Conservation (phyloP, 2,888 invertebrate genomes). For the Lobophora halterata region DNA sequence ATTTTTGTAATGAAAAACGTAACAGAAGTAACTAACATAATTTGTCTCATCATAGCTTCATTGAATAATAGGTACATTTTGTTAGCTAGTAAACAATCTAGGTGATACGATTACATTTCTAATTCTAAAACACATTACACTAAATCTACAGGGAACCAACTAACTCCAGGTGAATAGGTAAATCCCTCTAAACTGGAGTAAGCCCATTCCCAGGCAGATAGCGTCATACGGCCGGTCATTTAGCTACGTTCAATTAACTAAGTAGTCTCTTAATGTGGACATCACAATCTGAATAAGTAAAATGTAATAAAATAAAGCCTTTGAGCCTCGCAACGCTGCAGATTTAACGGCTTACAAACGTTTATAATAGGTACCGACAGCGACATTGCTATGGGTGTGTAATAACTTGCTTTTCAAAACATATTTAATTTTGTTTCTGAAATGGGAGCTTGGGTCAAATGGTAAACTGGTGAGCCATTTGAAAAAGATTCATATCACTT, state of each 20-base stretch:
- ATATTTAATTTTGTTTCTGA: too few species aligned
- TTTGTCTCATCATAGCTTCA: too few species aligned
- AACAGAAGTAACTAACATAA: too few species aligned
- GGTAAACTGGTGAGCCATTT: too few species aligned
- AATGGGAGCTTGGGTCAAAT: too few species aligned
- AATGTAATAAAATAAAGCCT: slow-evolving; percentile 72
- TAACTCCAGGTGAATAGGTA: slow-evolving; percentile 21
- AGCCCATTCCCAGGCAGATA: slow-evolving; percentile 25
- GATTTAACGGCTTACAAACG: slow-evolving; percentile 63
- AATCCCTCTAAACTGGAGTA: slow-evolving; percentile 28
- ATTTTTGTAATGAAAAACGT: too few species aligned
- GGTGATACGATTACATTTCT: background rate
- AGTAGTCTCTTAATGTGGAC: slow-evolving; percentile 53
- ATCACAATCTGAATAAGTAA: slow-evolving; percentile 62
- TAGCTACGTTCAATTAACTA: slow-evolving; percentile 58
- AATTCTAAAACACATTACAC: slow-evolving; percentile 19
- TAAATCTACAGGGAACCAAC: slow-evolving; percentile 25
- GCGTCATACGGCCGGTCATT: slow-evolving; percentile 34
- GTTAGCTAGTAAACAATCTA: background rate
- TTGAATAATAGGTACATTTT: slow-evolving; percentile 1
- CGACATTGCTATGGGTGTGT: slow-evolving; percentile 26
- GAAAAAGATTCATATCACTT: too few species aligned
- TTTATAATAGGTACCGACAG: slow-evolving; percentile 55
- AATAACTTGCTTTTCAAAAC: too few species aligned
- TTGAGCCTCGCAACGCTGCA: slow-evolving; percentile 56